Conservation (phyloP, 2,888 invertebrate species). For the Drosophila ustulata region DNA sequence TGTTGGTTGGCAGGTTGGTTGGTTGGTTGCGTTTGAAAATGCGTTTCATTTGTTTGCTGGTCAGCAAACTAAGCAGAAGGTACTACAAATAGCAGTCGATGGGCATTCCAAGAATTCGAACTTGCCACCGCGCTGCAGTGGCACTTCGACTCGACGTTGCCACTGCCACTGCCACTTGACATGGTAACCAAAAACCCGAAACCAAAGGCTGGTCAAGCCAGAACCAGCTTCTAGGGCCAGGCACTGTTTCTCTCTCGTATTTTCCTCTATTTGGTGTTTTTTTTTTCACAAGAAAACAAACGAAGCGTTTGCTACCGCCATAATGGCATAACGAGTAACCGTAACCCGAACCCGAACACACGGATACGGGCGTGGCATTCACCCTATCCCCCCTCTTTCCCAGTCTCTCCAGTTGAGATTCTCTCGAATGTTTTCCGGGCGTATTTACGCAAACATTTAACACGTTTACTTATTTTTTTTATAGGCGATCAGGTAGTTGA, state of each 20-base stretch:
- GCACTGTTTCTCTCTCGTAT: conserved; percentile 15
- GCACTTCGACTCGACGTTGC: conserved; percentile 33
- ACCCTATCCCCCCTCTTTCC: not conserved
- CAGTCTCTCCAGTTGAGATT: conserved; percentile 20
- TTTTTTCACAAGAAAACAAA: conserved; percentile 63
- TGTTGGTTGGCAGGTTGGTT: not conserved
- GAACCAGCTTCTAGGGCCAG: conserved; percentile 40
- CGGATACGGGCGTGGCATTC: conserved; percentile 56
- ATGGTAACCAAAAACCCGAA: conserved; percentile 72
- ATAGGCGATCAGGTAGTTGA: conserved; percentile 56
- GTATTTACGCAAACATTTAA: conserved; percentile 82
- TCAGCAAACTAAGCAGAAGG: conserved; percentile 39
- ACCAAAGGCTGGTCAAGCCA: conserved; percentile 48
- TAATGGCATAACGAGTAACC: conserved; percentile 52
- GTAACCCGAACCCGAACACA: conserved; percentile 39
- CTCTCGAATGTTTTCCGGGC: conserved; percentile 34
- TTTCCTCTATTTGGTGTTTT: conserved; percentile 3
- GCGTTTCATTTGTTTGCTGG: conserved; percentile 51
- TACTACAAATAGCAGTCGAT: conserved; percentile 44
- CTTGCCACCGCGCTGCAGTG: conserved; percentile 38
- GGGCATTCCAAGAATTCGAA: conserved; percentile 63
- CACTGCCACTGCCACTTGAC: conserved; percentile 66
- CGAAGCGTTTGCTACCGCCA: conserved; percentile 63
- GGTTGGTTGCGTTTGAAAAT: conserved; percentile 19
- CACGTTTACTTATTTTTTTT: conserved; percentile 56